Conservation (phyloP, 2,113 vertebrate genomes). For the Muscicapa adusta region DNA sequence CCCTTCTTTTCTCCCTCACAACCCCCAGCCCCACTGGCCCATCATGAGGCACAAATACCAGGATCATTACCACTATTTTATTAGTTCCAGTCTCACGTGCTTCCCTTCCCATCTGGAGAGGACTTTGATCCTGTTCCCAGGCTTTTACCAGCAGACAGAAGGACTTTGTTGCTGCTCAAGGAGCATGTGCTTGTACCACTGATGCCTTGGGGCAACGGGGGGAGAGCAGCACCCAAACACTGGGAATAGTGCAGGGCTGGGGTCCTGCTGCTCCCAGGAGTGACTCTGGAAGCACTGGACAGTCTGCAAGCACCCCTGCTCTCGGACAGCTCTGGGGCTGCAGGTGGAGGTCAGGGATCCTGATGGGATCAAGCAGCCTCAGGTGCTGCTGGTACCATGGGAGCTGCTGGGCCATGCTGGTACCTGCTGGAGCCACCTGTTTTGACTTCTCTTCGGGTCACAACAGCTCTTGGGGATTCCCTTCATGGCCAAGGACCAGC, state of each 20-base stretch:
- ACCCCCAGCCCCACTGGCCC: background rate
- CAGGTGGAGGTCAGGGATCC: background rate
- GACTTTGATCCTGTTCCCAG: background rate
- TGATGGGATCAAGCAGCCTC: accelerated
- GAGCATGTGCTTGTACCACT: accelerated
- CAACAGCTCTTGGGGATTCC: background rate
- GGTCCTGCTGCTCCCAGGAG: background rate
- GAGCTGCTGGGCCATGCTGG: background rate
- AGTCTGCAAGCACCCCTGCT: no score
- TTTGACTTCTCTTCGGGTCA: background rate
- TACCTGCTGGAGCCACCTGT: background rate
- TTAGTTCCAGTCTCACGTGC: background rate
- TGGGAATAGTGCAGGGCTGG: accelerated
- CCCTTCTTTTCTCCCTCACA: background rate
- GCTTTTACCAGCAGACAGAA: background rate
- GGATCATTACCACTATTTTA: background rate
- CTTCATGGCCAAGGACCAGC: background rate
- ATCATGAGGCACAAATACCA: background rate
- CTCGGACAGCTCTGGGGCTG: background rate
- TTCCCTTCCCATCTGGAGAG: background rate
- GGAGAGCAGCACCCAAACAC: background rate
- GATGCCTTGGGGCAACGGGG: accelerated
- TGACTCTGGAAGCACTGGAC: background rate
- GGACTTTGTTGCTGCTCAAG: background rate
- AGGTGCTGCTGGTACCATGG: background rate